Conservation (phyloP, 37 sponge, comb jelly and placozoan genomes). For the Petrosia ficiformis region DNA sequence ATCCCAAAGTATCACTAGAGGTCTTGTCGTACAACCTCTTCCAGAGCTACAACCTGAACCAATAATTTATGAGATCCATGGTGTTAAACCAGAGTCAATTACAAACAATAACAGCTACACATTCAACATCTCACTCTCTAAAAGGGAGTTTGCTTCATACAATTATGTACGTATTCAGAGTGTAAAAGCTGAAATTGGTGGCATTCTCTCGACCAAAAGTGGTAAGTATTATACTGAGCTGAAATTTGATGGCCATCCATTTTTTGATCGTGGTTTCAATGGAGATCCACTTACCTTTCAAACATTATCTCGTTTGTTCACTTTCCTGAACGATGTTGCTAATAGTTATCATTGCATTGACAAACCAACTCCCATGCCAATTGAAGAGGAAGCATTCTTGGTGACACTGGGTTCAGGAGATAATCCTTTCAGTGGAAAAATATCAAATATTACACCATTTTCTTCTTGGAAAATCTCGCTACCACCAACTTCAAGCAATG, state of each 20-base stretch:
- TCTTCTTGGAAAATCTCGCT: slow-evolving; percentile 9
- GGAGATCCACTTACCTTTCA: neutral
- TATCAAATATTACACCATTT: slow-evolving; percentile 20
- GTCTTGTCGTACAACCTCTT: too few species aligned
- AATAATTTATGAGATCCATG: too few species aligned
- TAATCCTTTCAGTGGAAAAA: slow-evolving; percentile 5
- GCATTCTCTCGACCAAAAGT: neutral
- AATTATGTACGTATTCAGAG: too few species aligned
- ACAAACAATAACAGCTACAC: too few species aligned
- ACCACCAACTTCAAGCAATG: neutral
- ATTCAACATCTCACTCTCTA: too few species aligned
- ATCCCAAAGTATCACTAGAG: too few species aligned
- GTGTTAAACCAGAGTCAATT: too few species aligned
- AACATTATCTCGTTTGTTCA: neutral
- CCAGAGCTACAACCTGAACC: too few species aligned
- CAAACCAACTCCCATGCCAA: neutral
- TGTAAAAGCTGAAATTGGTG: slow-evolving; percentile 5
- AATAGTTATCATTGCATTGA: slow-evolving; percentile 3
- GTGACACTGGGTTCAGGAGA: too few species aligned
- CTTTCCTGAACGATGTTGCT: neutral
- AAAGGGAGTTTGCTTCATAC: too few species aligned
- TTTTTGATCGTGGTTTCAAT: slow-evolving; percentile 1
- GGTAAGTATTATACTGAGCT: slow-evolving; percentile 7
- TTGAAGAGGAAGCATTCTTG: too few species aligned
- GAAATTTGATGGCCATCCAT: neutral